Percentiles rank a stretch among this genome's conserved stretches.
phyloP scores from a whole-genome alignment of 2,113 vertebrate species.

The Ictidomys tridecemlineatus region DNA sequence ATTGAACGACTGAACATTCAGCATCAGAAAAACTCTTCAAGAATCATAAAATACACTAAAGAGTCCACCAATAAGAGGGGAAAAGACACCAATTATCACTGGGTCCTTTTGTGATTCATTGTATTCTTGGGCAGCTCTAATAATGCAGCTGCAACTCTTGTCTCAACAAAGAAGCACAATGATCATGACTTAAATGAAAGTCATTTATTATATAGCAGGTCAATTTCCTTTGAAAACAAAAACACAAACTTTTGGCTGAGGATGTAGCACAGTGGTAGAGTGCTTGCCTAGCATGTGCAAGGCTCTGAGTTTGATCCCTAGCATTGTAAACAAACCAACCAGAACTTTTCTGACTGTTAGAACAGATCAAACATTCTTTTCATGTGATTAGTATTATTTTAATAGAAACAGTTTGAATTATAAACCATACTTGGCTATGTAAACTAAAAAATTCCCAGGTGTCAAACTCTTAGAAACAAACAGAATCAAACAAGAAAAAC shows the following conservation, averaged over 20 bases:
- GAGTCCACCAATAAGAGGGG: neutral
- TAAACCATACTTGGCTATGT: neutral
- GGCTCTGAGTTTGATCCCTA: neutral
- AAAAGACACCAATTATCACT: neutral
- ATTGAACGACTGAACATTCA: neutral
- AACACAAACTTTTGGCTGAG: neutral
- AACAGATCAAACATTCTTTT: conserved; percentile 28
- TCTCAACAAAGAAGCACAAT: conserved; percentile 29
- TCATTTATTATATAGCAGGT: neutral
- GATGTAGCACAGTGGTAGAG: neutral
- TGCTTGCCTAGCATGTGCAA: neutral
- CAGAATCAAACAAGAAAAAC: conserved; percentile 10
- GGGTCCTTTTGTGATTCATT: neutral
- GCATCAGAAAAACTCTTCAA: neutral
- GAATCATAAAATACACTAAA: neutral
- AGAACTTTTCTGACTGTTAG: conserved; percentile 11
- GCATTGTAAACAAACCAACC: neutral
- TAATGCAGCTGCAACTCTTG: neutral
- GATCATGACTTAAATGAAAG: neutral
- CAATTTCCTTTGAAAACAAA: conserved; percentile 45
- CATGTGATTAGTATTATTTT: neutral
- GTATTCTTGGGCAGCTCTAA: neutral
- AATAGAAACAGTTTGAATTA: conserved; percentile 26
- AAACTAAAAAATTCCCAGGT: conserved; percentile 27
- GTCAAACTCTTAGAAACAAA: neutral